These are phyloP conservation scores for Temnothorax curvispinosus DNA, from an alignment of 1,140 invertebrate genomes.

Conservation along the genomic window DNA sequence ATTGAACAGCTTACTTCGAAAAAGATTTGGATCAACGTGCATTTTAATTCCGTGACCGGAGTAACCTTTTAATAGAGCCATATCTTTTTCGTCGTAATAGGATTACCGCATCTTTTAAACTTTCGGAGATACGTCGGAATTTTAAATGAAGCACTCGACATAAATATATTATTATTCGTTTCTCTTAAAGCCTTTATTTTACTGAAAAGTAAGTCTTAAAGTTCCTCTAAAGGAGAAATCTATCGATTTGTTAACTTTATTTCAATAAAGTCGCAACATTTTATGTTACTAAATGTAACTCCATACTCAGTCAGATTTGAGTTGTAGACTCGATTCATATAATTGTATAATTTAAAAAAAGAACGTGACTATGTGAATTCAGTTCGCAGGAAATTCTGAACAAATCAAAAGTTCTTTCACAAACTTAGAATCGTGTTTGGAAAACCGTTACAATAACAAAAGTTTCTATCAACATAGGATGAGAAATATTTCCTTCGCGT, in stretches of 20 bases:
- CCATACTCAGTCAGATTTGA: background rate
- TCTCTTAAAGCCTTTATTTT: background rate
- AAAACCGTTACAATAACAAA: constrained; percentile 28
- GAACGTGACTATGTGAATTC: background rate
- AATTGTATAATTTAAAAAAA: background rate
- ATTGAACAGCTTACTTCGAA: constrained; percentile 36
- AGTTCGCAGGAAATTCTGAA: background rate
- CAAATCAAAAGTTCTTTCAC: constrained; percentile 17
- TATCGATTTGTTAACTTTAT: background rate
- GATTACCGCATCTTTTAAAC: background rate
- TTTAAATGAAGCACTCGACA: background rate
- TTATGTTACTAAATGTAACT: too few species aligned
- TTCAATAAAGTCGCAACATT: background rate
- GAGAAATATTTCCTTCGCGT: background rate
- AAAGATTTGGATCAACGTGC: background rate
- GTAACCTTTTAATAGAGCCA: background rate
- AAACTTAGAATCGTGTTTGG: constrained; percentile 18
- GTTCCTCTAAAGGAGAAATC: background rate
- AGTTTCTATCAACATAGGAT: constrained; percentile 9
- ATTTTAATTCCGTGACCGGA: background rate
- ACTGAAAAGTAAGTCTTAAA: background rate
- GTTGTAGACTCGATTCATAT: background rate
- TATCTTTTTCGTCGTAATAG: background rate
- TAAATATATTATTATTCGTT: background rate
- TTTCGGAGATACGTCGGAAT: background rate